Conservation (phyloP, 2,797 vertebrate species). For the Mormyrops attenuatus region DNA sequence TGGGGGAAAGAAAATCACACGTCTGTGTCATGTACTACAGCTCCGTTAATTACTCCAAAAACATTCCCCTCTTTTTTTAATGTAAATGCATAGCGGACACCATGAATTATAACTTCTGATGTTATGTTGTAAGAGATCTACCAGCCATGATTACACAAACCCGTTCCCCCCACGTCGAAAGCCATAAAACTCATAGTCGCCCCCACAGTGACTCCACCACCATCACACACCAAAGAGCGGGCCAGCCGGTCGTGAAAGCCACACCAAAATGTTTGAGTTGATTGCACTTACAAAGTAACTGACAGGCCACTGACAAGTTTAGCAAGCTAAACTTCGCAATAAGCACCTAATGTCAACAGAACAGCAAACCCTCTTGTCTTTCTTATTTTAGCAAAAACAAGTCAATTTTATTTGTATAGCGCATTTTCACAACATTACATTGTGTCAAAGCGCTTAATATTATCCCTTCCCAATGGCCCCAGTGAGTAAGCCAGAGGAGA, state of each 20-base stretch:
- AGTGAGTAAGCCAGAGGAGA: background rate
- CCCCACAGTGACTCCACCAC: background rate
- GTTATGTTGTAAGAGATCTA: background rate
- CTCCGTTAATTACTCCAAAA: background rate
- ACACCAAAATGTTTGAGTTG: background rate
- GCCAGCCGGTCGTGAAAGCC: background rate
- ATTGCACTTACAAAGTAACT: background rate
- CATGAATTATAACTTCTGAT: background rate
- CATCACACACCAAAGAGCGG: background rate
- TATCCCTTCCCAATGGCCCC: background rate
- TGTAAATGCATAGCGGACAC: background rate
- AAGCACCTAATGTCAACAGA: background rate
- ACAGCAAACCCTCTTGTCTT: background rate
- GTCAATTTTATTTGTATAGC: background rate
- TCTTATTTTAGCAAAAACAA: background rate
- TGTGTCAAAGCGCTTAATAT: background rate
- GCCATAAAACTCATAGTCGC: background rate
- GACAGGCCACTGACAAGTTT: background rate
- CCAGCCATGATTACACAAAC: background rate
- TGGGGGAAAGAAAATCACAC: background rate
- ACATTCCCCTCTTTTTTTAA: background rate
- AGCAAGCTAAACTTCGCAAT: background rate
- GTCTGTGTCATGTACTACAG: background rate
- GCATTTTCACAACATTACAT: background rate
- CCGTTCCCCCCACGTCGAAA: background rate